Evolutionary conservation across 1,140 invertebrate species (phyloP), one percentile per base, ranked within the genome.

Genomic region (Rhyzopertha dominica): DNA sequence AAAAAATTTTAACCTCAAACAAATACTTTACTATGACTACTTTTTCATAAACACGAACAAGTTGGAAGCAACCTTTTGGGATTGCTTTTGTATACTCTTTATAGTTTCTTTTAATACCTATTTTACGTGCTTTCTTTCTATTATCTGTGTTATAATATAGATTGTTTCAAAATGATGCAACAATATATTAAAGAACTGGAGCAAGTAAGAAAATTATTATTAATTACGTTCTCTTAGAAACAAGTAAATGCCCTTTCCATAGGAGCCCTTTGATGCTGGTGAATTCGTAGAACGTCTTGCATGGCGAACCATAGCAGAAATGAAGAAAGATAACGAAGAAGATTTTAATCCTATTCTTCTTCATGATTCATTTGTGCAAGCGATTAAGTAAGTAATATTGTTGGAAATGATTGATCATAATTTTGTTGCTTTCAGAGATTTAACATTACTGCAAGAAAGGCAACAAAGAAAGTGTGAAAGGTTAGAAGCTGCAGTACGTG

Each of bases 221-320:
- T 25, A 14, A 10, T n/a, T 43, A 24, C 19, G 14, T n/a, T 5
- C 12, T 36, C 8, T 7, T 13, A 14, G 9, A 44, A 31, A 42
- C 14, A 42, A 35, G 43, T 38, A 9, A 36, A 44, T 39, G 41
- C 48, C 32, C 38, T 56, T 49, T 58, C 62, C 66, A 47, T 53
- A 90, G 90, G 92, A 97, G 64, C 91, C 93, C 1, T 98, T 97
- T 71, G 90, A 97, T 76, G 82, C 91, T 16, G 88, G 93, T 68
- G 94, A 97, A 61, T 98, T 98, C 79, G 93, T 99, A 1, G 95
- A 98, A 70, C 74, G 93, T 43, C 72, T 99, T 52, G 95, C 95
- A 43, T 95, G 94, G 85, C 78, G 92, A 61, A 90, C 91, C 24
- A 87, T 91, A 54, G 83, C 82, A 49, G 88, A 90, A 60, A 80